These are phyloP conservation scores for Sebastes iracundus DNA, from an alignment of 2,797 vertebrate genomes.

Conservation along the genomic window DNA sequence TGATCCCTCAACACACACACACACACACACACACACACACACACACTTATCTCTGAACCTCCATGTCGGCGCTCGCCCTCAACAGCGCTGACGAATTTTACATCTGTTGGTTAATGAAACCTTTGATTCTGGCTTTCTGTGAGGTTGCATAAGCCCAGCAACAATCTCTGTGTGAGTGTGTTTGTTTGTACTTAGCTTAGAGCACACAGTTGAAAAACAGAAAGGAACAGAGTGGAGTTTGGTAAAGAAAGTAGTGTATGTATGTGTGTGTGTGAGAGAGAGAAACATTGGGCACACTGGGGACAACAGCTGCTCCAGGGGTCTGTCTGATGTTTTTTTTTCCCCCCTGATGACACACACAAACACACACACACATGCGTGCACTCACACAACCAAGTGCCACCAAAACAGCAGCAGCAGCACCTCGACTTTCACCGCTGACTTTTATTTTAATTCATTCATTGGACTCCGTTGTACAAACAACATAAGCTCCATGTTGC, in stretches of 20 bases:
- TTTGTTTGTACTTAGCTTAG: constrained; percentile 4
- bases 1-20: background rate
- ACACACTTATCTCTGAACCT: background rate
- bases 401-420: constrained; percentile 28
- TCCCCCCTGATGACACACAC: constrained; percentile 23
- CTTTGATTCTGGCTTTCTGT: constrained; percentile 23
- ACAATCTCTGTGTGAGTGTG: constrained; percentile 2
- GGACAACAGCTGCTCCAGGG: constrained; percentile 71
- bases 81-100: background rate
- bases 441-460: constrained; percentile 33
- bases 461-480: constrained; percentile 32
- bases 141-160: constrained; percentile 21
- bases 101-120: constrained; percentile 16
- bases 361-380: background rate
- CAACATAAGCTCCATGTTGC: constrained; percentile 12
- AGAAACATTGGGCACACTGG: constrained; percentile 34
- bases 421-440: constrained; percentile 25
- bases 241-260: background rate
- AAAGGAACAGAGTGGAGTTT: constrained; percentile 1
- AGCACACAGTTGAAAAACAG: background rate
- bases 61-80: background rate
- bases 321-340: constrained; percentile 46
- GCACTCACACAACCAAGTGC: constrained; percentile 2
- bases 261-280: background rate
- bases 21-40: background rate